Conservation (phyloP, 2,113 vertebrate species). For the Anas platyrhynchos region DNA sequence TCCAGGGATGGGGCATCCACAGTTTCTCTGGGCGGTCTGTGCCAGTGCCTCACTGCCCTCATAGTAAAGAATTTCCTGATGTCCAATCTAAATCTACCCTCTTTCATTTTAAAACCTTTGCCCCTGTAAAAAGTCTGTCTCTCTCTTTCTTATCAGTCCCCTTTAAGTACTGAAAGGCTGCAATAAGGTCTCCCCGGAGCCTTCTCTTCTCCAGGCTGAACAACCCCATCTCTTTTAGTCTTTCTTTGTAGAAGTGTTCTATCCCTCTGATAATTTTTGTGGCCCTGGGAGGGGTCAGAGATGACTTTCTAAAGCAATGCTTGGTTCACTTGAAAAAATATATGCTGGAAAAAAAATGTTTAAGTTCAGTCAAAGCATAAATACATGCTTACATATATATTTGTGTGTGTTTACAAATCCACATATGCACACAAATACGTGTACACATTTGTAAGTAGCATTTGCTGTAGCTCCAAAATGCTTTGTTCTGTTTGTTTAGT, state of each 20-base stretch:
- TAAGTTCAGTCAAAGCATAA: neutral
- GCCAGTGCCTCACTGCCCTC: neutral
- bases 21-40: neutral
- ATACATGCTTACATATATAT: rapidly evolving
- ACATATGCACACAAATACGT: no score
- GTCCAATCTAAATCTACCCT: neutral
- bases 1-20: neutral
- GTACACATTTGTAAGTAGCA: neutral
- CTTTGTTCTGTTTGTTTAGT: neutral
- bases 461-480: neutral
- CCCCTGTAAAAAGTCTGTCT: neutral
- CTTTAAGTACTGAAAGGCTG: neutral
- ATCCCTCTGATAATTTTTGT: neutral
- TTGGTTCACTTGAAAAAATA: neutral
- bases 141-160: neutral
- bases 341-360: neutral
- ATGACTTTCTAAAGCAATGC: neutral
- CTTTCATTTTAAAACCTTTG: neutral
- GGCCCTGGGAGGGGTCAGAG: neutral
- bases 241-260: neutral
- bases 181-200: neutral
- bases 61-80: neutral
- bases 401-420: neutral
- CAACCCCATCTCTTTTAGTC: neutral
- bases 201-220: neutral